A percentile compares a stretch with the other conserved stretches of the same genome.
phyloP scores from a whole-genome alignment of 2,888 invertebrate genomes.

The Bhutanitis thaidina region DNA sequence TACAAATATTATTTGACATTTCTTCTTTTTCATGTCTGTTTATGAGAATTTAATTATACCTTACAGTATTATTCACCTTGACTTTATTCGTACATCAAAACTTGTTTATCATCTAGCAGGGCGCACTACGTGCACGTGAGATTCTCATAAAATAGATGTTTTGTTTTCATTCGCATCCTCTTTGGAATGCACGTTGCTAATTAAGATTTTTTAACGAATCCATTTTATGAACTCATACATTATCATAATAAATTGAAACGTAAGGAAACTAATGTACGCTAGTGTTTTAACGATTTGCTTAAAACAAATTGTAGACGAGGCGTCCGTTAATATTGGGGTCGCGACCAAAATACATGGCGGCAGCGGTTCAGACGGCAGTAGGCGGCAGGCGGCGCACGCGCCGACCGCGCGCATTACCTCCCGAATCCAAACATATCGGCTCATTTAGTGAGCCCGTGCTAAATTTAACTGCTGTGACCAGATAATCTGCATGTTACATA shows the following conservation, averaged over 20 bases:
- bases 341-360: slow-evolving; percentile 75
- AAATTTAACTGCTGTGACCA: slow-evolving; percentile 74
- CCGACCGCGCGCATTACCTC: slow-evolving; percentile 65
- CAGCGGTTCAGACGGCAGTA: slow-evolving; percentile 66
- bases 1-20: too few species aligned
- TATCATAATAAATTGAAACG: neutral
- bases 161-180: too few species aligned
- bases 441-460: slow-evolving; percentile 63
- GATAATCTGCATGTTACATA: slow-evolving; percentile 67
- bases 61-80: too few species aligned
- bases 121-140: too few species aligned
- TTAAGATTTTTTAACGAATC: too few species aligned
- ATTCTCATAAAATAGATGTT: too few species aligned
- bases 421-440: slow-evolving; percentile 59
- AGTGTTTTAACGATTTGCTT: slow-evolving; percentile 70
- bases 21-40: too few species aligned
- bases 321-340: slow-evolving; percentile 73
- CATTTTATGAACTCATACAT: too few species aligned
- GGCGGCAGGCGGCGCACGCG: slow-evolving; percentile 69
- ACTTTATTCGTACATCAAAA: too few species aligned
- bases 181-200: too few species aligned
- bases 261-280: slow-evolving; percentile 28
- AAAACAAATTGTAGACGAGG: slow-evolving; percentile 75
- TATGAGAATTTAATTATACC: too few species aligned
- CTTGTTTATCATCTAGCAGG: too few species aligned